Conservation (phyloP, 2,888 invertebrate species). For the Aleiodes testaceus region DNA sequence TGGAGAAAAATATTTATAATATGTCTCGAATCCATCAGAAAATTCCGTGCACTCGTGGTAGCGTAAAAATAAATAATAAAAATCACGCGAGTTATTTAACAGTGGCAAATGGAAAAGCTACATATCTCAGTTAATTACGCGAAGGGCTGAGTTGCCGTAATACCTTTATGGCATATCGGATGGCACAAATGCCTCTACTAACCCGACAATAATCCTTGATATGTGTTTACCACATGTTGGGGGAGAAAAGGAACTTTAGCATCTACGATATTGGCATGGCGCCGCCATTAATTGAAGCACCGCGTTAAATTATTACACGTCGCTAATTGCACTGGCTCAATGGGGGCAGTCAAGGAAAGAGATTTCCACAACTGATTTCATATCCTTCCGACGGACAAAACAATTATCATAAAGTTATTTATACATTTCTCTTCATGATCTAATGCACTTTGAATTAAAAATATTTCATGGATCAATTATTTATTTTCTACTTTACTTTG, state of each 20-base stretch:
- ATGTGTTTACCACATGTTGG: conserved; percentile 28
- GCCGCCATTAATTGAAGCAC: conserved; percentile 65
- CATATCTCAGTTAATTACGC: conserved; percentile 41
- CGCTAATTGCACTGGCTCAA: conserved; percentile 65
- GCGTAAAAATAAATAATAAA: conserved; percentile 34
- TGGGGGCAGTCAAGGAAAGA: conserved; percentile 28
- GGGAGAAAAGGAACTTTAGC: neutral
- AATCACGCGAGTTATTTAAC: conserved; percentile 34
- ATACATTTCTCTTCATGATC: conserved; percentile 23
- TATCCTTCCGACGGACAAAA: conserved; percentile 3
- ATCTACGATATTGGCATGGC: conserved; percentile 31
- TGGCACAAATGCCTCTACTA: conserved; percentile 5
- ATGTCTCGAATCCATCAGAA: conserved; percentile 38
- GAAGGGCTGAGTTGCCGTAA: conserved; percentile 34
- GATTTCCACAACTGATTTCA: conserved; percentile 29
- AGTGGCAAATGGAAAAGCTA: conserved; percentile 31
- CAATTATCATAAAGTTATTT: conserved; percentile 17
- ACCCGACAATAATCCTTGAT: conserved; percentile 28
- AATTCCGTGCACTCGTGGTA: conserved; percentile 39
- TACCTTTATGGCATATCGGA: conserved; percentile 33
- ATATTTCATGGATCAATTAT: neutral
- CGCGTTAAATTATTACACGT: conserved; percentile 67
- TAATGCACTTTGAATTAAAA: neutral
- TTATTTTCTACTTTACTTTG: neutral
- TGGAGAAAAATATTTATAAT: conserved; percentile 26